Evolutionary conservation across 2,797 vertebrate genomes (phyloP).

Genomic region (Gouania willdenowi): DNA sequence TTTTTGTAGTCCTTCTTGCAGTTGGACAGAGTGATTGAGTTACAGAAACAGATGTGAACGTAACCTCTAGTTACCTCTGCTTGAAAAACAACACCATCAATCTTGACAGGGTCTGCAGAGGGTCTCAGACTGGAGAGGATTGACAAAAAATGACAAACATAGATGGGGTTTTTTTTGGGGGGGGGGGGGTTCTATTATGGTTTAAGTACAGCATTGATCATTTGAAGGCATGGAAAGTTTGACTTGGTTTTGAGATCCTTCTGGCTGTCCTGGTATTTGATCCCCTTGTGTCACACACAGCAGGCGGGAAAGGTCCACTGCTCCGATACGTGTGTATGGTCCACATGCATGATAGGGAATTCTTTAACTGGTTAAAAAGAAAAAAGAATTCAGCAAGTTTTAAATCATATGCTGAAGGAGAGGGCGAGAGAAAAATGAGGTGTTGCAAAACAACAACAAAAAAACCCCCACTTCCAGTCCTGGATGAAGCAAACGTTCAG

Average conservation of each 20-base stretch:
- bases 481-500: neutral
- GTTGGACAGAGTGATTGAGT: conserved; percentile 40
- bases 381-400: too few species aligned
- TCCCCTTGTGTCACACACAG: conserved; percentile 10
- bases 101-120: conserved; percentile 28
- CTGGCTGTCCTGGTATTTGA: conserved; percentile 15
- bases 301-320: conserved; percentile 11
- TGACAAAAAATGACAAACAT: too few species aligned
- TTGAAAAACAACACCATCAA: conserved; percentile 58
- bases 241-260: conserved; percentile 7
- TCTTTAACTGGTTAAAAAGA: too few species aligned
- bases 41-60: conserved; percentile 61
- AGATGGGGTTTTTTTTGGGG: neutral
- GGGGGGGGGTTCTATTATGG: neutral
- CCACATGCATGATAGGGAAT: too few species aligned
- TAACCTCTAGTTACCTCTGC: conserved; percentile 61
- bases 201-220: neutral
- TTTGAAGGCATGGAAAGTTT: neutral
- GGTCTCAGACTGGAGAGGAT: neutral
- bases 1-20: conserved; percentile 18
- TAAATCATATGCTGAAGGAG: too few species aligned
- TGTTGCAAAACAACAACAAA: neutral
- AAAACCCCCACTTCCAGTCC: neutral
- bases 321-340: too few species aligned
- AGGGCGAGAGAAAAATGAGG: conserved; percentile 3